These are phyloP conservation scores for Patella ulyssiponensis DNA, from an alignment of 2,888 invertebrate genomes.

Conservation along the genomic window DNA sequence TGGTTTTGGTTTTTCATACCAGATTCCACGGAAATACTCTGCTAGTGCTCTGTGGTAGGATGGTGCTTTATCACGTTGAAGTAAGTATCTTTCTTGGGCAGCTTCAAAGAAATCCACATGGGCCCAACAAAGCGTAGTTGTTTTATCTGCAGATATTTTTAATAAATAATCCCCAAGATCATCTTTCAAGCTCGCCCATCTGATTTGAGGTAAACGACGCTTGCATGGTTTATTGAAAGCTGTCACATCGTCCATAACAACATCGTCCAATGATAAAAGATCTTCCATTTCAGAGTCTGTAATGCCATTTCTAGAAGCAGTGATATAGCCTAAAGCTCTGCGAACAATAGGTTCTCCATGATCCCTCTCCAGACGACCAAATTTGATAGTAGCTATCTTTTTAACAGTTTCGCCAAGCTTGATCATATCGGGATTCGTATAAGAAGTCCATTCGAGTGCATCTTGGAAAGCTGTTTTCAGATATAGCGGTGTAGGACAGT, in stretches of 20 bases:
- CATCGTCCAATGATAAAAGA: conserved; percentile 70
- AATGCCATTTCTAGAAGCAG: conserved; percentile 84
- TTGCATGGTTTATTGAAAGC: conserved; percentile 43
- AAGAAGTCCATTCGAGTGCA: conserved; percentile 59
- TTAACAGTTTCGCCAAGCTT: conserved; percentile 58
- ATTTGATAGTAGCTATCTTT: conserved; percentile 55
- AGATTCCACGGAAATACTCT: conserved; percentile 68
- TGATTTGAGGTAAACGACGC: conserved; percentile 61
- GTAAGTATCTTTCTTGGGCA: conserved; percentile 78
- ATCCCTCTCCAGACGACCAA: conserved; percentile 63
- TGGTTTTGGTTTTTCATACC: conserved; percentile 60
- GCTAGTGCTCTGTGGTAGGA: conserved; percentile 69
- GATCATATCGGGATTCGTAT: conserved; percentile 41
- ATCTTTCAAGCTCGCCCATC: conserved; percentile 59
- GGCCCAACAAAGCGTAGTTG: conserved; percentile 77
- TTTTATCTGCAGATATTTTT: conserved; percentile 54
- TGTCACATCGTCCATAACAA: conserved; percentile 57
- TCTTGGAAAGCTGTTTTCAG: conserved; percentile 61
- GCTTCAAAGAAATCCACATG: conserved; percentile 78
- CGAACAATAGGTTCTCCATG: conserved; percentile 65
- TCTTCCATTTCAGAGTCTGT: conserved; percentile 86
- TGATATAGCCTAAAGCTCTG: conserved; percentile 80
- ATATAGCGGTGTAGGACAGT: conserved; percentile 61
- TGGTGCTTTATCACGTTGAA: conserved; percentile 65
- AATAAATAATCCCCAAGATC: conserved; percentile 55